These are phyloP conservation scores for Iphiclides podalirius DNA, from an alignment of 2,888 invertebrate species.

Conservation along the genomic window DNA sequence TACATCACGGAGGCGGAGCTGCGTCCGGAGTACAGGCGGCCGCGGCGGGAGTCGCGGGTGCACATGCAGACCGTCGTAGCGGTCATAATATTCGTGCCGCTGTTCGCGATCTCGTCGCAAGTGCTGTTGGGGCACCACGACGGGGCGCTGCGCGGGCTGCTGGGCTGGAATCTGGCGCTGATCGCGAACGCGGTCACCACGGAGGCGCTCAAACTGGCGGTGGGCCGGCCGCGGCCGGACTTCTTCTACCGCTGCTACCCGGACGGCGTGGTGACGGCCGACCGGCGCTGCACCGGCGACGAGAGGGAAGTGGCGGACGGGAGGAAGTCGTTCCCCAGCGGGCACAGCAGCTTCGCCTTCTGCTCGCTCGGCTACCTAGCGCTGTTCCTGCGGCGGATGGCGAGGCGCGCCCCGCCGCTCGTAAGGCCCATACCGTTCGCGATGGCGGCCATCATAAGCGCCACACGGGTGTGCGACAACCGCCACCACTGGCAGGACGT, in stretches of 20 bases:
- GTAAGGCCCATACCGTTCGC: conserved; percentile 33
- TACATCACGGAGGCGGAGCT: conserved; percentile 88
- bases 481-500: conserved; percentile 95
- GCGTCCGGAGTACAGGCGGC: conserved; percentile 85
- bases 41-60: conserved; percentile 83
- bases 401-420: conserved; percentile 66
- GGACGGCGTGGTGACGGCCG: conserved; percentile 75
- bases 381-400: conserved; percentile 79
- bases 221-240: conserved; percentile 89
- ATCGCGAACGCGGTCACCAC: conserved; percentile 83
- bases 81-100: conserved; percentile 81
- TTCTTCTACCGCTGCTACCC: conserved; percentile 91
- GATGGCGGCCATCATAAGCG: conserved; percentile 81
- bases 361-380: conserved; percentile 86
- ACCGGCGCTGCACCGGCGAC: conserved; percentile 83
- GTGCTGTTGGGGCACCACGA: conserved; percentile 34
- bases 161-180: conserved; percentile 81
- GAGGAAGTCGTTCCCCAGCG: conserved; percentile 93
- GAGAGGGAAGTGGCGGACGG: conserved; percentile 83
- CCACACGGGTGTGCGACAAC: conserved; percentile 90
- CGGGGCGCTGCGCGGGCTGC: conserved; percentile 46
- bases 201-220: conserved; percentile 80
- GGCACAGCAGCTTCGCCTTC: conserved; percentile 90
- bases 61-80: conserved; percentile 82
- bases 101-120: conserved; percentile 72